Evolutionary conservation across 2,888 invertebrate species (phyloP).

Genomic region (Pogonocherus hispidulus): DNA sequence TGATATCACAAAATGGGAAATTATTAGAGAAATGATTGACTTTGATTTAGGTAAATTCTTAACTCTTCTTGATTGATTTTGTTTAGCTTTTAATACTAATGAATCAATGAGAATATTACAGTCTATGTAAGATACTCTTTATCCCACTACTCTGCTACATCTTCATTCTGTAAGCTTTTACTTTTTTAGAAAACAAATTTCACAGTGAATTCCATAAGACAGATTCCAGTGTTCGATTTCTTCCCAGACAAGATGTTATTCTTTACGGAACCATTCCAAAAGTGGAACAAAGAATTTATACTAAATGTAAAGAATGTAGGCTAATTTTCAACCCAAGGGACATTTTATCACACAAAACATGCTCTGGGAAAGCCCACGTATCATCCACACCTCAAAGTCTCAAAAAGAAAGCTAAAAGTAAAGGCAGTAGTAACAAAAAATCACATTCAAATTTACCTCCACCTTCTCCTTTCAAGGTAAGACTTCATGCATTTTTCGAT

Average conservation of each 20-base stretch:
- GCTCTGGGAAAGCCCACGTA: constrained; percentile 53
- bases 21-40: constrained; percentile 44
- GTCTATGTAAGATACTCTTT: no score
- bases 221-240: constrained; percentile 54
- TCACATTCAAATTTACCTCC: constrained; percentile 49
- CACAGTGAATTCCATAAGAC: constrained; percentile 32
- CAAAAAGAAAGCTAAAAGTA: constrained; percentile 62
- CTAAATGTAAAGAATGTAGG: constrained; percentile 62
- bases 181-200: constrained; percentile 38
- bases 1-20: constrained; percentile 51
- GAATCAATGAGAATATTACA: no score
- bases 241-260: constrained; percentile 63
- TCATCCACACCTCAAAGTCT: constrained; percentile 50
- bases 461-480: constrained; percentile 57
- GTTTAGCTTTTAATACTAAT: no score
- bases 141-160: no score
- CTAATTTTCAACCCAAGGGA: constrained; percentile 47
- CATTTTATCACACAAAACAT: constrained; percentile 51
- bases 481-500: not conserved
- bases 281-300: constrained; percentile 62
- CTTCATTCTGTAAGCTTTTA: not conserved
- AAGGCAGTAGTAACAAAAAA: constrained; percentile 58
- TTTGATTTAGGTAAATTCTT: constrained; percentile 44
- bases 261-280: constrained; percentile 64
- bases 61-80: no score